Percentiles rank a stretch among this genome's conserved stretches.
Conservation (phyloP, 2,113 vertebrate species). For the Cottus gobio region DNA sequence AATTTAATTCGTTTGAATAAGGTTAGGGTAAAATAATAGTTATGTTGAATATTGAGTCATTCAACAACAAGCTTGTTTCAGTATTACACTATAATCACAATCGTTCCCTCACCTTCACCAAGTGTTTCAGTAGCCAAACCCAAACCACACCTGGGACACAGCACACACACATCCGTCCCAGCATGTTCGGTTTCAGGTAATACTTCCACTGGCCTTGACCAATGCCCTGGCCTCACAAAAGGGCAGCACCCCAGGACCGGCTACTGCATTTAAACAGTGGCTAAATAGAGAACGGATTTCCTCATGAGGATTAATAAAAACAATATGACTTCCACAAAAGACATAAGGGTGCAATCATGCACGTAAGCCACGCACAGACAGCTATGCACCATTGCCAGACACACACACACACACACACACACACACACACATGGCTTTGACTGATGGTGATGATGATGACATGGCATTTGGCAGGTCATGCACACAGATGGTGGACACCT, state of each 20-base stretch:
- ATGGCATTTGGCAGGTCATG: constrained; percentile 80
- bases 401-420: constrained; percentile 18
- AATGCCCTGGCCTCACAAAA: constrained; percentile 6
- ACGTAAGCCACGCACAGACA: constrained; percentile 13
- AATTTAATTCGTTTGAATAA: not conserved
- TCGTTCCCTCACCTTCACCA: too few species aligned
- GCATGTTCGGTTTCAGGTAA: not conserved
- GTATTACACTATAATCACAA: not conserved
- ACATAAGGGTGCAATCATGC: constrained; percentile 4
- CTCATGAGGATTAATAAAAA: constrained; percentile 17
- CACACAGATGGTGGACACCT: constrained; percentile 82
- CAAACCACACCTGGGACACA: not conserved
- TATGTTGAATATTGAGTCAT: not conserved
- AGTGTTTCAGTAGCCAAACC: not conserved
- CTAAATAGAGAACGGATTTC: constrained; percentile 27
- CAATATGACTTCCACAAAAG: constrained; percentile 14
- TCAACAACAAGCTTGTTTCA: not conserved
- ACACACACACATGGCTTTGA: constrained; percentile 49
- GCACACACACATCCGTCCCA: constrained; percentile 5
- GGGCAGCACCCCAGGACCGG: constrained; percentile 1
- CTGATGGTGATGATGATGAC: constrained; percentile 76
- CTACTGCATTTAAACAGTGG: constrained; percentile 13
- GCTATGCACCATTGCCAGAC: not conserved
- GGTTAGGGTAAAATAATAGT: not conserved
- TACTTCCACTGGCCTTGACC: constrained; percentile 24